phyloP scores from a whole-genome alignment of 2,888 invertebrate species.

The Troilus luridus region DNA sequence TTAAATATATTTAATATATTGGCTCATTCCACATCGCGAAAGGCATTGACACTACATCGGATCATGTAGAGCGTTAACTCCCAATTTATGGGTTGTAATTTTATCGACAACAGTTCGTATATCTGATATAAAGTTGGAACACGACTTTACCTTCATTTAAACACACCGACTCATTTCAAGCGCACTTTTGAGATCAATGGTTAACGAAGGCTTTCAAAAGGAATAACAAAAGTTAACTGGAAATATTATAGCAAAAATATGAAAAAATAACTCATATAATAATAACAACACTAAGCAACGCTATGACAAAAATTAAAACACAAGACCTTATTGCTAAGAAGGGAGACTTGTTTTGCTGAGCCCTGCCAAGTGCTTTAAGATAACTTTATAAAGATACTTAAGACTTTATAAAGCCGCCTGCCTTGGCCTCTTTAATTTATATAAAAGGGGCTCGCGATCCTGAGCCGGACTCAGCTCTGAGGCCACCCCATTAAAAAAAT shows the following conservation, averaged over 20 bases:
- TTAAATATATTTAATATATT: too few relatives aligned
- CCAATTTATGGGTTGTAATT: background rate
- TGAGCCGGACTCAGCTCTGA: background rate
- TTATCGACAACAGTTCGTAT: too few relatives aligned
- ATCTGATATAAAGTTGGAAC: too few relatives aligned
- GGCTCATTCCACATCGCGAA: too few relatives aligned
- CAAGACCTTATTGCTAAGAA: background rate
- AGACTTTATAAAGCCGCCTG: slow-evolving; percentile 5
- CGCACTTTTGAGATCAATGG: too few relatives aligned
- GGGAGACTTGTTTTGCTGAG: background rate
- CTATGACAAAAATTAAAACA: background rate
- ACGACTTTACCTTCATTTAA: too few relatives aligned
- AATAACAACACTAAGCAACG: too few relatives aligned
- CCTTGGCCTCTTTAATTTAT: background rate
- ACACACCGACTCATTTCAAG: too few relatives aligned
- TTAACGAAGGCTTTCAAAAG: background rate
- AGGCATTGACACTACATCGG: background rate
- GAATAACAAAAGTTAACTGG: background rate
- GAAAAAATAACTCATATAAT: background rate
- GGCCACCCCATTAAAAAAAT: background rate
- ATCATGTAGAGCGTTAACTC: background rate
- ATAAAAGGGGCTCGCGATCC: background rate
- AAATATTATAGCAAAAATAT: background rate
- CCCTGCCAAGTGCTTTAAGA: background rate
- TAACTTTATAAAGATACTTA: slow-evolving; percentile 15